These are phyloP conservation scores for Sialia sialis DNA, from an alignment of 2,113 vertebrate genomes.

Conservation along the genomic window DNA sequence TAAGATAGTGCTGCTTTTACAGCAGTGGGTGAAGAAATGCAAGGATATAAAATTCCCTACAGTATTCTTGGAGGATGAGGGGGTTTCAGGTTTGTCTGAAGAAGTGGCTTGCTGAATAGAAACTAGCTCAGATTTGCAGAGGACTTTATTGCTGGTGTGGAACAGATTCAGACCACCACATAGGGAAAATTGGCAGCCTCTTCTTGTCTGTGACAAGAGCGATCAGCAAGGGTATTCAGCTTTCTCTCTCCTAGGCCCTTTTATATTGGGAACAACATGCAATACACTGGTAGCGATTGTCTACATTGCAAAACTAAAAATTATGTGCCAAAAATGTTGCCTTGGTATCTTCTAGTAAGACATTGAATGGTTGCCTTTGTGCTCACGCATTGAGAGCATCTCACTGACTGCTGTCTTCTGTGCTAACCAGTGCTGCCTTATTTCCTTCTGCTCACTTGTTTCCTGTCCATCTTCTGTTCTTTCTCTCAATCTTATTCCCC, in stretches of 20 bases:
- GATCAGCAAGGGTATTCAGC: background rate
- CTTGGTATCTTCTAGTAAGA: background rate
- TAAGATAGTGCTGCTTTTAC: background rate
- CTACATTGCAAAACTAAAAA: background rate
- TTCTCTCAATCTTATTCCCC: background rate
- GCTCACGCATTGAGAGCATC: background rate
- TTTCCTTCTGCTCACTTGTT: background rate
- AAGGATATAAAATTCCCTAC: background rate
- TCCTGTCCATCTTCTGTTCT: background rate
- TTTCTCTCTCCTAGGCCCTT: background rate
- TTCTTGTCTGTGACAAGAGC: background rate
- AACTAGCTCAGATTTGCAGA: background rate
- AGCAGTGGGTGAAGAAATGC: background rate
- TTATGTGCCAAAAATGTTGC: background rate
- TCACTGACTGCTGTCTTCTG: background rate
- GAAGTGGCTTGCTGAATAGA: background rate
- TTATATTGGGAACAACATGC: background rate
- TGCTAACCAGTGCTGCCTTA: background rate
- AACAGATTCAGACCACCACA: background rate
- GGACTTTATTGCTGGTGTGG: background rate
- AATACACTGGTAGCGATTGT: background rate
- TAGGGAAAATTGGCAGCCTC: background rate
- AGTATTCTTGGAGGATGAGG: background rate
- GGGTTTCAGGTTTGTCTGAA: background rate
- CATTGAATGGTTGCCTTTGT: background rate